Base-by-base conservation (phyloP, 2,888 invertebrate species). In the Platyscelio sp. region DNA sequence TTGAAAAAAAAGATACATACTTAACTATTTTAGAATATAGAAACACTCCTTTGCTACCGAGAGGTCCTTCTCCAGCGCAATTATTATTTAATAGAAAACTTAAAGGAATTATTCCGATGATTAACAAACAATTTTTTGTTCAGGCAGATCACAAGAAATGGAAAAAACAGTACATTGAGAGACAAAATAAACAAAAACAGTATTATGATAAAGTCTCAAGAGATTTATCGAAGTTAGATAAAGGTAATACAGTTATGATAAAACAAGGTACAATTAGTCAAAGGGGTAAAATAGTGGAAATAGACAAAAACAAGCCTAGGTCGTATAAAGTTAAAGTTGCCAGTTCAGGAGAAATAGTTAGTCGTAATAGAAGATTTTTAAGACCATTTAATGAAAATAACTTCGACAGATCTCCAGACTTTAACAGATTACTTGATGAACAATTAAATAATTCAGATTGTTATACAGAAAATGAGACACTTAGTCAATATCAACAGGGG, bases 21-120 rank as follows among this genome's bases (percentile, higher is more conserved):
- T 38, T 84, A 46, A 74, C 68, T n/a, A 46, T 87, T 11, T 24
- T 54, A 24, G 54, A 22, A 18, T 54, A 54, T 65, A 65, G 87
- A 61, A 87, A 83, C 24, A 86, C 84, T 6, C 88, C 85, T 46
- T 46, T 46, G 20, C 18, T 6, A 20, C 20, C 46, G 9, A 20
- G 20, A 46, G 20, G 9, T 46, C 46, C 20, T 13, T 40, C 40
- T 40, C 40, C 15, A 40, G 40, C 40, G 15, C 15, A 15, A 13
- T 15, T 13, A 13, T 40, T 40, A 15, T 40, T 40, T 40, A 40
- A 40, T 40, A 15, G 40, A 6, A 40, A 40, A 40, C 3, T 40
- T 11, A 40, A 40, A 40, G 40, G 40, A 40, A 40, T 40, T 40
- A 40, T 40, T 40, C 15, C 40, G 3, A 40, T 40, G 40, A 11